phyloP scores from a whole-genome alignment of 2,888 invertebrate species.

The Cacoxenus indagator region DNA sequence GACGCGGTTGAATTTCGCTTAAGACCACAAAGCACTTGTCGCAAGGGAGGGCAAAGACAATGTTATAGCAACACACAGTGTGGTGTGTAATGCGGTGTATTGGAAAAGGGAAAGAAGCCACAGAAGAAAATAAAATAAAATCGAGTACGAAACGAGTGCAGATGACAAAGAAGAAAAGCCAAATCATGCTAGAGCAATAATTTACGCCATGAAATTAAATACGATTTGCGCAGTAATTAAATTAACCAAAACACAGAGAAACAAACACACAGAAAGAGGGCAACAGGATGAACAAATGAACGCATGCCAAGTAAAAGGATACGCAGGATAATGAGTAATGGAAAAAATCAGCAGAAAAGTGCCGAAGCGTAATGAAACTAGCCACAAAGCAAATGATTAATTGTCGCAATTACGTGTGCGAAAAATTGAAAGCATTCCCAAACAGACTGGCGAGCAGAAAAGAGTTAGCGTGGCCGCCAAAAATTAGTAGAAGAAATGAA shows the following conservation, averaged over 20 bases:
- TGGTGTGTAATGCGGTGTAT: no score
- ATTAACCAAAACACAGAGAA: slow-evolving; percentile 1
- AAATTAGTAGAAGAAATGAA: not conserved
- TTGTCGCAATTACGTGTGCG: slow-evolving; percentile 12
- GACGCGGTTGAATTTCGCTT: not conserved
- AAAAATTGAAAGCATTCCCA: not conserved
- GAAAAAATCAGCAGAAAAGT: not conserved
- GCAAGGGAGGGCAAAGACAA: not conserved
- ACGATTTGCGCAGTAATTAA: slow-evolving; percentile 19
- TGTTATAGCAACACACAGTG: not conserved
- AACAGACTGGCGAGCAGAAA: not conserved
- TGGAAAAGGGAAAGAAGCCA: not conserved
- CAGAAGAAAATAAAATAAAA: not conserved
- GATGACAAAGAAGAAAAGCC: slow-evolving; percentile 51
- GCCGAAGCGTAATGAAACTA: not conserved
- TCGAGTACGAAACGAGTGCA: slow-evolving; percentile 35
- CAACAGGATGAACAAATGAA: not conserved
- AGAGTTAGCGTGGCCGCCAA: not conserved
- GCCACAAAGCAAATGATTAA: slow-evolving; percentile 22
- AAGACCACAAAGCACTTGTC: slow-evolving; percentile 13
- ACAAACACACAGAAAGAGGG: not conserved
- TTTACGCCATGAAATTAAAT: slow-evolving; percentile 46
- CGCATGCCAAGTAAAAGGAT: not conserved
- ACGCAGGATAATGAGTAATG: slow-evolving; percentile 15
- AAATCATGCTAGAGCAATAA: slow-evolving; percentile 54